Conservation (phyloP, 2,113 vertebrate genomes). For the Hypanus sabinus region DNA sequence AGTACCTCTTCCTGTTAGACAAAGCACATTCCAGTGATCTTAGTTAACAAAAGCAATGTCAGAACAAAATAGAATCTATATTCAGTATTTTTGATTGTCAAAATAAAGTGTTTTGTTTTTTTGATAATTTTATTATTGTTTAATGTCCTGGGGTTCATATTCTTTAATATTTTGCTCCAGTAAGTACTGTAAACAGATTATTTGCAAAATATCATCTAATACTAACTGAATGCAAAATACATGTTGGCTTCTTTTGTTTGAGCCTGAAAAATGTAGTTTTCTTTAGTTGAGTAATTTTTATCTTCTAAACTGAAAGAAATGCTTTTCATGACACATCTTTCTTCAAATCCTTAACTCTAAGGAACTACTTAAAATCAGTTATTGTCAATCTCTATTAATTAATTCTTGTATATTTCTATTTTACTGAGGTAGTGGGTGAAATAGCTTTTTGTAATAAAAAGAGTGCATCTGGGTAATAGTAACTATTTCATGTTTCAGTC, state of each 20-base stretch:
- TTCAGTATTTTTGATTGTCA: background rate
- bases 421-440: background rate
- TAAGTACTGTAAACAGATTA: slow-evolving; percentile 69
- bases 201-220: background rate
- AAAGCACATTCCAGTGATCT: background rate
- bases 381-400: background rate
- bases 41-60: background rate
- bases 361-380: background rate
- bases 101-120: background rate
- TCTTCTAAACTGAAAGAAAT: background rate
- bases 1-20: background rate
- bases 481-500: background rate
- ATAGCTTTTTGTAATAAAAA: background rate
- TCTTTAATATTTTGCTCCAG: slow-evolving; percentile 63
- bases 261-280: background rate
- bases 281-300: background rate
- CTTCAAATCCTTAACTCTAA: background rate
- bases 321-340: background rate
- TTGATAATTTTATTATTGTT: slow-evolving; percentile 65
- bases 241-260: background rate
- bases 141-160: slow-evolving; percentile 68
- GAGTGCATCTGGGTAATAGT: too few species aligned
- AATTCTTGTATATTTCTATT: background rate
- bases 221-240: background rate
- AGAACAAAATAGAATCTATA: background rate